These are phyloP conservation scores for Miopithecus talapoin DNA, from an alignment of 2,797 vertebrate genomes.

Conservation along the genomic window DNA sequence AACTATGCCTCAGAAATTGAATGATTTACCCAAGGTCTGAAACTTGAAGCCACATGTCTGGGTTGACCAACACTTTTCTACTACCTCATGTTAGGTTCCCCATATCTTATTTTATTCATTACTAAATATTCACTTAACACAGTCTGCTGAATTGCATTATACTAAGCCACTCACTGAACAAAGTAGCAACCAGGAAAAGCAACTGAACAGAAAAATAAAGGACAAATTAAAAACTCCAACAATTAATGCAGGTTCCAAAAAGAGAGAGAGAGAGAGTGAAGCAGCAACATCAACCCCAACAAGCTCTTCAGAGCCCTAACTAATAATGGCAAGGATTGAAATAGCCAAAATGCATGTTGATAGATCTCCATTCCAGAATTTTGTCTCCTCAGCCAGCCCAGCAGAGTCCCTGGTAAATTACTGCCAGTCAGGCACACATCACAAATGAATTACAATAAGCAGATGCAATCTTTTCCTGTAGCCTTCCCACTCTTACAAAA, in stretches of 20 bases:
- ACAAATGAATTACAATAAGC: slow-evolving; percentile 69
- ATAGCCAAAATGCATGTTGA: slow-evolving; percentile 14
- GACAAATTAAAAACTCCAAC: not conserved
- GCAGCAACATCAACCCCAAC: not conserved
- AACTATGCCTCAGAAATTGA: slow-evolving; percentile 21
- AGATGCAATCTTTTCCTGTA: slow-evolving; percentile 38
- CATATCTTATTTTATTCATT: slow-evolving; percentile 7
- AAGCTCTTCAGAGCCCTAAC: slow-evolving; percentile 3
- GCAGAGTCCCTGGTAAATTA: slow-evolving; percentile 52
- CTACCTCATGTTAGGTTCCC: not conserved
- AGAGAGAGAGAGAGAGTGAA: not conserved
- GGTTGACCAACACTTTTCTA: slow-evolving; percentile 23
- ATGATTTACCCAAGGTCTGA: slow-evolving; percentile 27
- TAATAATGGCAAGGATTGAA: not conserved
- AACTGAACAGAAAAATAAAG: slow-evolving; percentile 33
- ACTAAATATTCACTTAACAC: slow-evolving; percentile 37
- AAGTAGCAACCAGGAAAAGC: slow-evolving; percentile 19
- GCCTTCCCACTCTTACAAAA: slow-evolving; percentile 58
- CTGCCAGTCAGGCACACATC: not conserved
- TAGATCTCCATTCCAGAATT: slow-evolving; percentile 41
- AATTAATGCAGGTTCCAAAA: not conserved
- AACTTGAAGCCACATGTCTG: not conserved
- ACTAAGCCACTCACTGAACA: slow-evolving; percentile 15
- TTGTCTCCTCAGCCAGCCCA: slow-evolving; percentile 36
- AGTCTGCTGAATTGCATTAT: not conserved